Evolutionary conservation across 2,888 invertebrate species (phyloP).

Genomic region (Orthosia gothica): DNA sequence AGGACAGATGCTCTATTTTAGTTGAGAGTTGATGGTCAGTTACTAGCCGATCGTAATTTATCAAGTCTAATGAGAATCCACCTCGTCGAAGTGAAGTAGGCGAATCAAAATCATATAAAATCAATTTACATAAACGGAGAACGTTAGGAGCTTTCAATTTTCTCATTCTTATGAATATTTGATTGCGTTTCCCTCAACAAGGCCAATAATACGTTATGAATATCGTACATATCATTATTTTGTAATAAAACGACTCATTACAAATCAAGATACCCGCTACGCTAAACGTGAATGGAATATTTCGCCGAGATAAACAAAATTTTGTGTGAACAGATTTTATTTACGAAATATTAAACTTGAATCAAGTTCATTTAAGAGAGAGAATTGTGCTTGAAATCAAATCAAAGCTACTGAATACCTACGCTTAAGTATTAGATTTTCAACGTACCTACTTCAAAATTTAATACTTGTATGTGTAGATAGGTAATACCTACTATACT

Average conservation of each 20-base stretch:
- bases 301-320: constrained; percentile 14
- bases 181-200: constrained; percentile 47
- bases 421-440: background rate
- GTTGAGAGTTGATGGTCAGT: constrained; percentile 11
- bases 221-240: constrained; percentile 36
- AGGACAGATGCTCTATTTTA: constrained; percentile 10
- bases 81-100: constrained; percentile 15
- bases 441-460: constrained; percentile 2
- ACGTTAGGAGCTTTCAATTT: constrained; percentile 34
- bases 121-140: constrained; percentile 41
- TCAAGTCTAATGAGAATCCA: constrained; percentile 33
- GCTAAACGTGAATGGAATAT: constrained; percentile 20
- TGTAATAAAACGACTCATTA: constrained; percentile 38
- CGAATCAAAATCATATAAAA: constrained; percentile 44
- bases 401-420: constrained; percentile 11
- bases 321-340: constrained; percentile 26
- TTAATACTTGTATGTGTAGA: too few relatives aligned
- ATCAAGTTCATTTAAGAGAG: constrained; percentile 15
- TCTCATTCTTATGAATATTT: constrained; percentile 57
- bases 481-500: too few relatives aligned
- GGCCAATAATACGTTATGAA: constrained; percentile 48
- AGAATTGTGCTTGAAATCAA: constrained; percentile 26
- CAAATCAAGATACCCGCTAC: constrained; percentile 23
- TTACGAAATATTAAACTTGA: constrained; percentile 29
- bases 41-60: constrained; percentile 16